phyloP scores from a whole-genome alignment of 2,888 invertebrate species.

The Drosophila mulleri region DNA sequence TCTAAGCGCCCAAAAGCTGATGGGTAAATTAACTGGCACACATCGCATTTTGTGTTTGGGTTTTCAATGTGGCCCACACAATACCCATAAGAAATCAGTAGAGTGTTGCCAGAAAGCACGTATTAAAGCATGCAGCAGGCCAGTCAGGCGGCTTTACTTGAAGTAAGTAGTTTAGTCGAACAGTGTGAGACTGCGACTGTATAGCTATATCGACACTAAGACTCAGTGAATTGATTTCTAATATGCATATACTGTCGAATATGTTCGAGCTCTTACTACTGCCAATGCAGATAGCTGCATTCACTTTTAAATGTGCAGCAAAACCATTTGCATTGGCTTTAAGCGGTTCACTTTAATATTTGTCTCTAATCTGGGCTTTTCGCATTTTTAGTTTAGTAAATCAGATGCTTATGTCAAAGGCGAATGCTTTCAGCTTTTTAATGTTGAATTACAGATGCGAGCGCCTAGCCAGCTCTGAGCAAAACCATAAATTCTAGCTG shows the following conservation, averaged over 20 bases:
- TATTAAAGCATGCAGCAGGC: conserved; percentile 5
- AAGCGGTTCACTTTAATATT: neutral
- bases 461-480: conserved; percentile 19
- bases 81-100: conserved; percentile 34
- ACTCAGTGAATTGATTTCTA: neutral
- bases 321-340: neutral
- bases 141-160: neutral
- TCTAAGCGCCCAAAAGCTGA: conserved; percentile 68
- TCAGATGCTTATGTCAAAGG: conserved; percentile 21
- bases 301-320: neutral
- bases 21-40: conserved; percentile 73
- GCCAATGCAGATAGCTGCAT: too few relatives aligned
- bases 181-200: neutral
- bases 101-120: conserved; percentile 13
- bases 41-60: conserved; percentile 45
- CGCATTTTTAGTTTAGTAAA: conserved; percentile 2
- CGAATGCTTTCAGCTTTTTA: conserved; percentile 16
- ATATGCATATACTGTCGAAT: neutral
- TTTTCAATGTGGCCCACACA: conserved; percentile 16
- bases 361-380: neutral
- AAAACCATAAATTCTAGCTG: conserved; percentile 39
- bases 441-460: conserved; percentile 15
- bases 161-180: neutral
- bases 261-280: neutral
- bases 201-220: too few relatives aligned